Evolutionary conservation across 1,140 invertebrate species (phyloP).

Genomic region (Drosophila ogumai): DNA sequence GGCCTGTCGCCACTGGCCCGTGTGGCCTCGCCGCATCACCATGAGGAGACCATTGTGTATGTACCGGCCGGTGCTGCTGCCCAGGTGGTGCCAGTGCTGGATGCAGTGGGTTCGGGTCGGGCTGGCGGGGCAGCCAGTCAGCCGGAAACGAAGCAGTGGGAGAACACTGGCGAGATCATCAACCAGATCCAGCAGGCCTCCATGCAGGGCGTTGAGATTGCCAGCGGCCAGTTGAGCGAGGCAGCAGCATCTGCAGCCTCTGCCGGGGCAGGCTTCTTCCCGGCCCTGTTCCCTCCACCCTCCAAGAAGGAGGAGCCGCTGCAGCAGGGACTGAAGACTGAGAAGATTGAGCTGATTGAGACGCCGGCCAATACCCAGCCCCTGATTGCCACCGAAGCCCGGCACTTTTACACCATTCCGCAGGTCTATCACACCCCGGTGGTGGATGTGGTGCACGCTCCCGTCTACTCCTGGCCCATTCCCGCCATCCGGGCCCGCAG

Average conservation of each 20-base stretch:
- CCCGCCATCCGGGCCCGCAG: slow-evolving; percentile 76
- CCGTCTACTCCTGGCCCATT: slow-evolving; percentile 72
- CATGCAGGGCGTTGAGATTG: slow-evolving; percentile 54
- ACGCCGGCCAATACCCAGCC: slow-evolving; percentile 74
- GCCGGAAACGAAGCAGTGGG: slow-evolving; percentile 57
- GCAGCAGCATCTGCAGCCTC: slow-evolving; percentile 62
- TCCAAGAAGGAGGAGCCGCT: slow-evolving; percentile 51
- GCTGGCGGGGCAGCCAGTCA: slow-evolving; percentile 36
- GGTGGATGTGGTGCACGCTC: slow-evolving; percentile 70
- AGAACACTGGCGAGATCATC: slow-evolving; percentile 47
- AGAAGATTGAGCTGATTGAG: slow-evolving; percentile 68
- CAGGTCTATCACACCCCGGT: slow-evolving; percentile 74
- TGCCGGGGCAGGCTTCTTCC: slow-evolving; percentile 70
- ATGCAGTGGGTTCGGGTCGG: slow-evolving; percentile 57
- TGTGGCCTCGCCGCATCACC: slow-evolving; percentile 66
- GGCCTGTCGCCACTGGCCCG: slow-evolving; percentile 78
- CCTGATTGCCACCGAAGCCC: slow-evolving; percentile 61
- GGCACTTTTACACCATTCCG: slow-evolving; percentile 71
- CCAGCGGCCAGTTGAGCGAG: slow-evolving; percentile 62
- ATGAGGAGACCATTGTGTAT: slow-evolving; percentile 81
- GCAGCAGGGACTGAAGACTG: slow-evolving; percentile 40
- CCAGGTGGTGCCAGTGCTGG: slow-evolving; percentile 61
- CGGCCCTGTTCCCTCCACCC: slow-evolving; percentile 51
- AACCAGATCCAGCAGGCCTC: slow-evolving; percentile 68
- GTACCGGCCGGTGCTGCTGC: slow-evolving; percentile 71